A percentile compares a stretch with the other conserved stretches of the same genome.
Conservation (phyloP, 2,888 invertebrate species). For the Trypoxylon attenuatum region DNA sequence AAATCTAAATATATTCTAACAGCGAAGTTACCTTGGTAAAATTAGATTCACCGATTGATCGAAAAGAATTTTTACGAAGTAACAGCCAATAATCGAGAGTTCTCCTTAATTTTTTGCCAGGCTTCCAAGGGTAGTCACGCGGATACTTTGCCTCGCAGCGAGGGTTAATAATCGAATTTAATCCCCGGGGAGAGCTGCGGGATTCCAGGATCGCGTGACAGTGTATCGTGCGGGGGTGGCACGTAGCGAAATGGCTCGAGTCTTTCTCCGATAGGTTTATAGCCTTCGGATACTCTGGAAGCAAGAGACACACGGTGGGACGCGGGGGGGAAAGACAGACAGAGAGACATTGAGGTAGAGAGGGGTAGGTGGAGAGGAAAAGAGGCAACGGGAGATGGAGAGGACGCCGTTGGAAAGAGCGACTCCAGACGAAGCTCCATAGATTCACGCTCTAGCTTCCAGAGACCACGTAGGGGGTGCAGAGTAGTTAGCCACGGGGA, state of each 20-base stretch:
- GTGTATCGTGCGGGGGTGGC: slow-evolving; percentile 1
- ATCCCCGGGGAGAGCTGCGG: slow-evolving; percentile 17
- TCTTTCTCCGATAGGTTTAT: slow-evolving; percentile 17
- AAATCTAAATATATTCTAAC: too few relatives aligned
- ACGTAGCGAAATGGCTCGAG: slow-evolving; percentile 8
- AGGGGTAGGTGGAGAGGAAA: not conserved
- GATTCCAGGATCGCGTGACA: slow-evolving; percentile 4
- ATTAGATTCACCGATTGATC: too few relatives aligned
- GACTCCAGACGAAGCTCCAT: slow-evolving; percentile 5
- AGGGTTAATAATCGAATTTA: slow-evolving; percentile 26
- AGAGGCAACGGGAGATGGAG: not conserved
- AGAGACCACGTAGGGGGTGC: slow-evolving; percentile 8
- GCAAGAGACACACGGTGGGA: not conserved
- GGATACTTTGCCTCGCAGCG: not conserved
- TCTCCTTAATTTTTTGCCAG: not conserved
- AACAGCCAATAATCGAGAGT: not conserved
- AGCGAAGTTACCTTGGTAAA: too few relatives aligned
- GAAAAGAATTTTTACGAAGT: not conserved
- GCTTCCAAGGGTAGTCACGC: not conserved
- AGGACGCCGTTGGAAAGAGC: slow-evolving; percentile 1
- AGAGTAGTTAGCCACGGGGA: slow-evolving; percentile 11
- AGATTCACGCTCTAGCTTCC: slow-evolving; percentile 9
- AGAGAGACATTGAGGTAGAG: not conserved
- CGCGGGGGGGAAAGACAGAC: not conserved
- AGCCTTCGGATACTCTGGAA: slow-evolving; percentile 19